Evolutionary conservation across 2,888 invertebrate species (phyloP).

Genomic region (Orchestes rusci): DNA sequence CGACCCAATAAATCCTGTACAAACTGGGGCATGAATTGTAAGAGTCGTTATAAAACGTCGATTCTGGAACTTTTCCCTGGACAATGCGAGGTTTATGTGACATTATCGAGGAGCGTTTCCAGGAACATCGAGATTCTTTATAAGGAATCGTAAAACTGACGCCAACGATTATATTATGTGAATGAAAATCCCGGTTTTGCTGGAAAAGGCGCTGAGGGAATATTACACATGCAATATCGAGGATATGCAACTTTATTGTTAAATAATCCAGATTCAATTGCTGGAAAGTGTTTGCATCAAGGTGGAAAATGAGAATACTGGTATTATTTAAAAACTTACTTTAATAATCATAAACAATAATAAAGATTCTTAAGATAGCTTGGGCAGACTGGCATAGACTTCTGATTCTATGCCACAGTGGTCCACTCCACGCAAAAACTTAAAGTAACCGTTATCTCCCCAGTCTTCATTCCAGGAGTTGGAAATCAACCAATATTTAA

Average conservation of each 20-base stretch:
- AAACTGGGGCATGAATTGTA: too few species aligned
- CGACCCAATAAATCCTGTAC: too few species aligned
- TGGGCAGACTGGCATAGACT: slow-evolving; percentile 42
- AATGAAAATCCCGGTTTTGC: slow-evolving; percentile 15
- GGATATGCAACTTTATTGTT: too few species aligned
- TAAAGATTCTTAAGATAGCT: too few species aligned
- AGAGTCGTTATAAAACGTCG: slow-evolving; percentile 4
- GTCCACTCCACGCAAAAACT: slow-evolving; percentile 73
- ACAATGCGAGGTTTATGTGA: slow-evolving; percentile 15
- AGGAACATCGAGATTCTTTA: slow-evolving; percentile 15
- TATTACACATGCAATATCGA: slow-evolving; percentile 18
- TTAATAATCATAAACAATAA: too few species aligned
- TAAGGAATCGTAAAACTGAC: slow-evolving; percentile 17
- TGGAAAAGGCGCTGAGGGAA: too few species aligned
- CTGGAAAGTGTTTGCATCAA: too few species aligned
- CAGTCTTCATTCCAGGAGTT: slow-evolving; percentile 94
- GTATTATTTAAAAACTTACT: too few species aligned
- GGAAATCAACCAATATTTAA: slow-evolving; percentile 82
- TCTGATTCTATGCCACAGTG: slow-evolving; percentile 70
- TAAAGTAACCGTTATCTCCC: slow-evolving; percentile 85
- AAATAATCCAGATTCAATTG: too few species aligned
- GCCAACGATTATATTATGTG: slow-evolving; percentile 5
- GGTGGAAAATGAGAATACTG: too few species aligned
- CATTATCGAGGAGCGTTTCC: slow-evolving; percentile 15
- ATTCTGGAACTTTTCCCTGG: too few species aligned